Conservation (phyloP, 2,888 invertebrate species). For the Drosophila anceps region DNA sequence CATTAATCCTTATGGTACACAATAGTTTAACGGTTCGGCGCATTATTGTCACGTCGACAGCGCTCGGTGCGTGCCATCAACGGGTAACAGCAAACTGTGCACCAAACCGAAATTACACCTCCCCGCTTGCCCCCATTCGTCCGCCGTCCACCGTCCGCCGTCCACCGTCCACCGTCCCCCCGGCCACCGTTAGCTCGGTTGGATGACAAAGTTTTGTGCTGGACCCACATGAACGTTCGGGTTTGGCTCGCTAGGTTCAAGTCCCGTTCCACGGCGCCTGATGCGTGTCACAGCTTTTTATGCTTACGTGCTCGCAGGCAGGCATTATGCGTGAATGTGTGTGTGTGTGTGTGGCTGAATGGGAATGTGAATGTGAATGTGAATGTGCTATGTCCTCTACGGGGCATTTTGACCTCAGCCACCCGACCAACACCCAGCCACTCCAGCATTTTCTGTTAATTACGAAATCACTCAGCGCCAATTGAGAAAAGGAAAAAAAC, state of each 20-base stretch:
- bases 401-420: constrained; percentile 9
- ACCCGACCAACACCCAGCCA: background rate
- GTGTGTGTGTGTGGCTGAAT: constrained; percentile 7
- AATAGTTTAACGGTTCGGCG: constrained; percentile 82
- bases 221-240: constrained; percentile 13
- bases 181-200: background rate
- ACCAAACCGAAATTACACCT: constrained; percentile 25
- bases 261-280: constrained; percentile 33
- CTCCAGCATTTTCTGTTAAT: constrained; percentile 68
- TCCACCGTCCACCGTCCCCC: too few species aligned
- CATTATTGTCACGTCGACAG: constrained; percentile 80
- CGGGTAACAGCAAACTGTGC: constrained; percentile 52
- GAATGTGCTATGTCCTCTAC: constrained; percentile 17
- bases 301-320: constrained; percentile 54
- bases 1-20: constrained; percentile 82
- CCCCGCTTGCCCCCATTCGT: too few species aligned
- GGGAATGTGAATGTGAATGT: constrained; percentile 3
- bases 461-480: constrained; percentile 75
- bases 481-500: constrained; percentile 49
- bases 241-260: constrained; percentile 14
- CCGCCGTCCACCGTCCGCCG: too few species aligned
- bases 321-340: too few species aligned
- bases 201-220: constrained; percentile 9
- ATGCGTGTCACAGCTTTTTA: constrained; percentile 62
- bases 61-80: constrained; percentile 57